Base-by-base conservation (phyloP, 1,140 invertebrate genomes). In the Ridgeia piscesae region DNA sequence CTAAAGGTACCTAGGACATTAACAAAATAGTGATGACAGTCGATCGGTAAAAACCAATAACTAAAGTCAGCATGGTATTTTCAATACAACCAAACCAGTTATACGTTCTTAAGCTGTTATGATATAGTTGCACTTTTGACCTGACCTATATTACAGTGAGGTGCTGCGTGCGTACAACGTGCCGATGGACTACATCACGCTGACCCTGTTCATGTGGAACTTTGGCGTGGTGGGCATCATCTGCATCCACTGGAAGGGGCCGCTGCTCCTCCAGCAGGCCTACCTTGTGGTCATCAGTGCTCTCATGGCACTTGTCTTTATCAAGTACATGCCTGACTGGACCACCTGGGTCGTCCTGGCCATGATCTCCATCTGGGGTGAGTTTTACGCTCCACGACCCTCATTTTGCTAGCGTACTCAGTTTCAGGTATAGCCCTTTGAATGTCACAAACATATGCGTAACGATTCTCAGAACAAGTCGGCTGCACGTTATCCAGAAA, bases 251-350 rank as follows among this genome's bases (percentile, higher is more conserved):
- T 99, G 99, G 99, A 98, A 99, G 94, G 99, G 98, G 1, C 99
- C 99, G 0, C 96, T 99, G 89, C 96, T 97, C 31, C 96, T 99
- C 34, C 99, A 99, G 95, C 99, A 99, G 94, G 98, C 98, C 8
- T 99, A 99, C 96, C 97, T 99, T 0, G 99, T 99, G 94, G 98
- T 99, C 94, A 98, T 99, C 92, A 98, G 99, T 33, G 98, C 99
- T 0, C 96, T 99, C 0, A 99, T 99, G 98, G 99, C 99, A 4
- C 97, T 99, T 17, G 98, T 99, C n/a, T 99, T 99, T 95, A 99
- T 99, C 92, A 99, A 99, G 96, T 99, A 99, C 96, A 96, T 99
- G 92, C 99, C 99, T 0, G 99, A 99, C 95, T 99, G 99, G 98
- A 99, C 99, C 0, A 98, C 98, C 0, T 99, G 99, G 99, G 97